These are phyloP conservation scores for Lepus oiostolus DNA, from an alignment of 2,797 vertebrate species.

Conservation along the genomic window DNA sequence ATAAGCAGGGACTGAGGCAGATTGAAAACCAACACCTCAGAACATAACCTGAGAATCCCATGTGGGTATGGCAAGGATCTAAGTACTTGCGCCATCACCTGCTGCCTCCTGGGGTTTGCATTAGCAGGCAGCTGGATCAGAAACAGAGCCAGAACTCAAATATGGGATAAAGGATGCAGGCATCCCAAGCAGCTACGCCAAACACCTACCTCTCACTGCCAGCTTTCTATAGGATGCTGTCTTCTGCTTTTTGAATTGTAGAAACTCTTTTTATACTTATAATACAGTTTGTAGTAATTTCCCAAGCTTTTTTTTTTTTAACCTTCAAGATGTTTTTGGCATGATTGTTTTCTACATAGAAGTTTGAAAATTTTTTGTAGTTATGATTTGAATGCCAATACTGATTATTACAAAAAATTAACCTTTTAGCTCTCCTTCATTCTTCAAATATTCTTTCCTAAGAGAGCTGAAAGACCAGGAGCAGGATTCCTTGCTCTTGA, in stretches of 20 bases:
- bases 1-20: too few relatives aligned
- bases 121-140: too few relatives aligned
- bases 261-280: neutral
- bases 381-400: neutral
- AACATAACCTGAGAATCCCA: too few relatives aligned
- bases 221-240: neutral
- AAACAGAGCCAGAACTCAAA: too few relatives aligned
- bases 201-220: too few relatives aligned
- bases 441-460: neutral
- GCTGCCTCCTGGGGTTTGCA: too few relatives aligned
- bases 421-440: neutral
- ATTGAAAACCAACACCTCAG: too few relatives aligned
- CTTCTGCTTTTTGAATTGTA: conserved; percentile 21
- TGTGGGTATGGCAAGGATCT: too few relatives aligned
- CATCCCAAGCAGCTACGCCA: too few relatives aligned
- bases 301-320: neutral
- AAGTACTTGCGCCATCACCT: too few relatives aligned
- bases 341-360: neutral
- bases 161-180: too few relatives aligned
- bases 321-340: neutral
- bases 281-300: neutral
- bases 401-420: neutral
- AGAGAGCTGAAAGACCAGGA: neutral
- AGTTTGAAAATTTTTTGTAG: neutral
- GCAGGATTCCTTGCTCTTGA: neutral